These are phyloP conservation scores for Lasioglossum vierecki DNA, from an alignment of 2,888 invertebrate genomes.

Conservation along the genomic window DNA sequence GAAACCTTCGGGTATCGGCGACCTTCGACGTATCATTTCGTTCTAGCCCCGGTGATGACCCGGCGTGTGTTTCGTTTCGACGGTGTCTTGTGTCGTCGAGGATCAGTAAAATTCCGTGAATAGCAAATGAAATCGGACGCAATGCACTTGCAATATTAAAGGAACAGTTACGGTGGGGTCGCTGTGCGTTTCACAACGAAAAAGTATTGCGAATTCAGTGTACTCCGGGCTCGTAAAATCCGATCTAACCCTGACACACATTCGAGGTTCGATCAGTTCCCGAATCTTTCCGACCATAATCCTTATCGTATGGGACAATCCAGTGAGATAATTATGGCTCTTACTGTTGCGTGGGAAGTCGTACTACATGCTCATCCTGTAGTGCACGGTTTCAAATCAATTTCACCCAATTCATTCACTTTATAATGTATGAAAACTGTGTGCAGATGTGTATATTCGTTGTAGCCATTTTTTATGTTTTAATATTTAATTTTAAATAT, in stretches of 20 bases:
- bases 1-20: constrained; percentile 53
- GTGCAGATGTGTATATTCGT: no score
- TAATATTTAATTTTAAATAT: no score
- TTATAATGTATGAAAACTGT: no score
- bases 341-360: neutral
- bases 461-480: no score
- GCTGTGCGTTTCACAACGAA: constrained; percentile 34
- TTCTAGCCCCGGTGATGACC: constrained; percentile 6
- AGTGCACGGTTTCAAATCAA: no score
- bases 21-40: constrained; percentile 45
- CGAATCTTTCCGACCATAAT: constrained; percentile 19
- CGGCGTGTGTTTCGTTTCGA: neutral
- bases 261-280: constrained; percentile 18
- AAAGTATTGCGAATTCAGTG: constrained; percentile 47
- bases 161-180: neutral
- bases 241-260: constrained; percentile 66
- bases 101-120: constrained; percentile 25
- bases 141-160: constrained; percentile 35
- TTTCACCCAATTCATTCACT: no score
- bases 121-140: constrained; percentile 20
- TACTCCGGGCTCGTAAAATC: constrained; percentile 57
- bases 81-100: neutral
- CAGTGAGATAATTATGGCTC: neutral
- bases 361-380: neutral
- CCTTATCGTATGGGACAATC: constrained; percentile 20